Conservation (phyloP, 2,888 invertebrate genomes). For the Cosmopolites sordidus region DNA sequence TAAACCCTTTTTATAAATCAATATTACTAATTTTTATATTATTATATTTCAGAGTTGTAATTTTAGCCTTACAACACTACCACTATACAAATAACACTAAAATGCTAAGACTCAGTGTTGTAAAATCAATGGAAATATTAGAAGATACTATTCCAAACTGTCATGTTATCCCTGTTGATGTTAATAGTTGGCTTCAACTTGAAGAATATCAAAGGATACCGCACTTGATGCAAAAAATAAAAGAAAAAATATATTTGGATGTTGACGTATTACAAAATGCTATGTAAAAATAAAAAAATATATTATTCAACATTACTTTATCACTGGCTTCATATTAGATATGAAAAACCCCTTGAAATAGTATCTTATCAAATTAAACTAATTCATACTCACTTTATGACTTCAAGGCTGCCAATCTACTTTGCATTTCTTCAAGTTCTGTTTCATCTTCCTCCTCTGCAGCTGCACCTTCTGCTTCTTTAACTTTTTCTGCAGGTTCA, state of each 20-base stretch:
- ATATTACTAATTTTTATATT: background rate
- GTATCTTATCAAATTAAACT: background rate
- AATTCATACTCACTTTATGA: slow-evolving; percentile 59
- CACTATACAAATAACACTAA: slow-evolving; percentile 59
- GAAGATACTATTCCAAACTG: slow-evolving; percentile 54
- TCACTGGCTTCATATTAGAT: too few relatives aligned
- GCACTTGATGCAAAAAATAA: slow-evolving; percentile 59
- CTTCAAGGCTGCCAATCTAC: slow-evolving; percentile 77
- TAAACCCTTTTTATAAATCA: background rate
- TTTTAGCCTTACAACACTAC: slow-evolving; percentile 53
- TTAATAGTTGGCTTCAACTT: slow-evolving; percentile 53
- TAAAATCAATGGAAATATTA: slow-evolving; percentile 54
- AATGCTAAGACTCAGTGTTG: slow-evolving; percentile 52
- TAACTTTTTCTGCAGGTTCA: slow-evolving; percentile 52
- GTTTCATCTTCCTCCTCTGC: slow-evolving; percentile 59
- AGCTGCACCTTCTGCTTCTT: slow-evolving; percentile 51
- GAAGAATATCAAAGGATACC: slow-evolving; percentile 59
- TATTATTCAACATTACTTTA: too few relatives aligned
- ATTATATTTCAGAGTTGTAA: slow-evolving; percentile 53
- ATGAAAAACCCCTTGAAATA: background rate
- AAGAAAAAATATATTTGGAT: slow-evolving; percentile 43
- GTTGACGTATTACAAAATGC: slow-evolving; percentile 18
- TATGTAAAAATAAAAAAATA: slow-evolving; percentile 13
- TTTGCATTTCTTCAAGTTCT: slow-evolving; percentile 90
- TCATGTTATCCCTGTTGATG: slow-evolving; percentile 53